Evolutionary conservation across 2,888 invertebrate species (phyloP).

Genomic region (Drosophila rubida): DNA sequence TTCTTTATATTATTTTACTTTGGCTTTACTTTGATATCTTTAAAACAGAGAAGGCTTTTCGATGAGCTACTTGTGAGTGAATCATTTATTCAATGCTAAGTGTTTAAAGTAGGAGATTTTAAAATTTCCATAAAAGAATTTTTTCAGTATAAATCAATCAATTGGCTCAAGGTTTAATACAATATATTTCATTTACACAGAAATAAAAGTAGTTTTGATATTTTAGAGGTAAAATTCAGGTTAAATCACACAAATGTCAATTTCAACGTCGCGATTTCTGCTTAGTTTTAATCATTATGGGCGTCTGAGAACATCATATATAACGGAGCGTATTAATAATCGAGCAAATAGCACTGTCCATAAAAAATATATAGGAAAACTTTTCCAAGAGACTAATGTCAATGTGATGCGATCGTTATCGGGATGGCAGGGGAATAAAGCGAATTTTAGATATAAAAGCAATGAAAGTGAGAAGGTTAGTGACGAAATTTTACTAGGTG

Average conservation of each 20-base stretch:
- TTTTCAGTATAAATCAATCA: too few relatives aligned
- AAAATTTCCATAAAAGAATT: background rate
- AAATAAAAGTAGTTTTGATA: too few relatives aligned
- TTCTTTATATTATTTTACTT: too few relatives aligned
- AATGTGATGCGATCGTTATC: background rate
- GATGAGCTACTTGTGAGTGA: background rate
- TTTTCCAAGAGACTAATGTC: background rate
- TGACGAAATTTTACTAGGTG: background rate
- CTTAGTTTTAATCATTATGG: background rate
- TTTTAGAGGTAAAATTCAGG: too few relatives aligned
- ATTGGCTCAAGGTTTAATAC: background rate
- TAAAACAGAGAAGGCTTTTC: background rate
- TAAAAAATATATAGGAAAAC: background rate
- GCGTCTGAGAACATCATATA: too few relatives aligned
- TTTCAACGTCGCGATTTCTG: background rate
- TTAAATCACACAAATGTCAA: too few relatives aligned
- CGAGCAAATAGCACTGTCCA: background rate
- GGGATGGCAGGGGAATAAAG: background rate
- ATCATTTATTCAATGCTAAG: background rate
- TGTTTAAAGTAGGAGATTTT: background rate
- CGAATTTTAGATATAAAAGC: background rate
- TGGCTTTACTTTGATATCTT: background rate
- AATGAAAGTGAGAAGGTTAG: conserved; percentile 7
- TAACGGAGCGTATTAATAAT: background rate
- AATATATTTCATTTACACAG: too few relatives aligned